These are phyloP conservation scores for Neolamprologus sp. DNA, from an alignment of 2,113 vertebrate species.

Conservation along the genomic window DNA sequence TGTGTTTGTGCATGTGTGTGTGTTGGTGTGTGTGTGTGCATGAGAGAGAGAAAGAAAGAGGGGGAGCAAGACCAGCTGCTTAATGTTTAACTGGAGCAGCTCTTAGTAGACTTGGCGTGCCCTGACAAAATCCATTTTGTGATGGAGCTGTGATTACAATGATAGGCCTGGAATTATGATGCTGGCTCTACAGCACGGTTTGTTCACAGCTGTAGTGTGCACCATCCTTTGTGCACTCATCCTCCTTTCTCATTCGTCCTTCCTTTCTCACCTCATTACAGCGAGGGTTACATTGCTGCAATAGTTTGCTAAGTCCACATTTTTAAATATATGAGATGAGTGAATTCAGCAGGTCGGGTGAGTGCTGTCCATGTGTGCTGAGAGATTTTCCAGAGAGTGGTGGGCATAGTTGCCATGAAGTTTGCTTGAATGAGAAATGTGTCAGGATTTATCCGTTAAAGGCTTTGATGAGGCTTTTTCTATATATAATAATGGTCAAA, in stretches of 20 bases:
- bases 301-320: slow-evolving; percentile 6
- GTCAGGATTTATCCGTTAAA: background rate
- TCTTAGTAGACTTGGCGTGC: slow-evolving; percentile 74
- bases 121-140: slow-evolving; percentile 79
- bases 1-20: background rate
- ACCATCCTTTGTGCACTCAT: slow-evolving; percentile 25
- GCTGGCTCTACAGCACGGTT: slow-evolving; percentile 51
- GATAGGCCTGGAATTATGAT: slow-evolving; percentile 71
- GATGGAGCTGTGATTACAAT: slow-evolving; percentile 75
- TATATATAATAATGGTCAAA: background rate
- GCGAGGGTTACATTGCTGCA: background rate
- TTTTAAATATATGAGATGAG: background rate
- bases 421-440: background rate
- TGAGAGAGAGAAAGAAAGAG: background rate
- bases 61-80: slow-evolving; percentile 75
- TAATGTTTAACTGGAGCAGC: slow-evolving; percentile 60
- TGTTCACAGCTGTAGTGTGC: slow-evolving; percentile 60
- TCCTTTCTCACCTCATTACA: slow-evolving; percentile 6
- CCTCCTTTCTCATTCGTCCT: background rate
- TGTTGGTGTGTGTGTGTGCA: background rate
- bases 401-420: background rate
- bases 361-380: background rate
- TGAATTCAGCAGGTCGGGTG: background rate
- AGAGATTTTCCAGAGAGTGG: background rate
- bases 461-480: background rate